A percentile compares a stretch with the other conserved stretches of the same genome.
Conservation (phyloP, 2,797 vertebrate genomes). For the Takifugu ocellatus region DNA sequence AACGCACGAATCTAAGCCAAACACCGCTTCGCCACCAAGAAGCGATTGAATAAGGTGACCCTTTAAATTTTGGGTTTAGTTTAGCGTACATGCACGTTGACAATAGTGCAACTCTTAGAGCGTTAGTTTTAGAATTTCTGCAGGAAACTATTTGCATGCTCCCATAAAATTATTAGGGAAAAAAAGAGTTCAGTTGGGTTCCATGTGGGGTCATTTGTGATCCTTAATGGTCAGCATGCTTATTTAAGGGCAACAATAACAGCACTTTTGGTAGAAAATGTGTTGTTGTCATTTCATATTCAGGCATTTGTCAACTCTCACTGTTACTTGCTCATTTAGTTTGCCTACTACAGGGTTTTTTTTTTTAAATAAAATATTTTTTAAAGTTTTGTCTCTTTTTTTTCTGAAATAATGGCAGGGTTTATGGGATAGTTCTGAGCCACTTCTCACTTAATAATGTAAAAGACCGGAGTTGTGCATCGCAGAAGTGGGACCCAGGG, state of each 20-base stretch:
- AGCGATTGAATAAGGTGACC: no score
- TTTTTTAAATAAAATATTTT: background rate
- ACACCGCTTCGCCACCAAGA: background rate
- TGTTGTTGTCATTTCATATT: no score
- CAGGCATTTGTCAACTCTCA: no score
- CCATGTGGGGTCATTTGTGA: no score
- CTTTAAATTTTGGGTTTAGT: background rate
- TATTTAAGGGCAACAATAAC: no score
- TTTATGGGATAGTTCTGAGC: background rate
- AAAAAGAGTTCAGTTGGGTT: no score
- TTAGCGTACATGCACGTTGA: background rate
- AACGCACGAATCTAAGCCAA: background rate
- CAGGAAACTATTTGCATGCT: no score
- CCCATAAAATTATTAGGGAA: no score
- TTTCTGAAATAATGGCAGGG: constrained; percentile 4
- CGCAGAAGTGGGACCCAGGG: constrained; percentile 27
- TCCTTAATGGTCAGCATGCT: no score
- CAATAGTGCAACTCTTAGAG: no score
- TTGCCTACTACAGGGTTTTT: background rate
- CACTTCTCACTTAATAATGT: constrained; percentile 20
- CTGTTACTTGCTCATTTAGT: background rate
- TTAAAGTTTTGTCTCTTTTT: background rate
- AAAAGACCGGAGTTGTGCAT: constrained; percentile 12
- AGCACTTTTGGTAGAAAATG: no score
- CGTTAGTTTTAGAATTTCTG: no score